Evolutionary conservation across 2,888 invertebrate species (phyloP), one percentile per base, ranked within the genome.

Genomic region (Leucophenga montana): DNA sequence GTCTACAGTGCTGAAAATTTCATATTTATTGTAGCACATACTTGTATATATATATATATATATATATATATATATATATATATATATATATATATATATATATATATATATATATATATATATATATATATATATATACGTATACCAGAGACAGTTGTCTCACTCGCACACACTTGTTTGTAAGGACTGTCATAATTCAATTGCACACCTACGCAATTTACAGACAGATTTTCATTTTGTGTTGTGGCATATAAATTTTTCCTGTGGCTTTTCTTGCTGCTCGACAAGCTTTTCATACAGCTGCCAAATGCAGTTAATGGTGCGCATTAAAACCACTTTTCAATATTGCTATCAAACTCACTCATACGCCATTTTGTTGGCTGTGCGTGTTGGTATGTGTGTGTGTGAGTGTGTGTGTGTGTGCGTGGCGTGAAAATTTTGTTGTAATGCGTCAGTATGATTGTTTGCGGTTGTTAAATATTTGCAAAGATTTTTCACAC

Each of bases 101-200:
- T n/a, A n/a, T n/a, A n/a, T n/a, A n/a, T n/a, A n/a, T n/a, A n/a
- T n/a, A n/a, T n/a, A n/a, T n/a, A n/a, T n/a, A n/a, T n/a, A n/a
- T n/a, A 48, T 4, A 48, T 11, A 48, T 11, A 48, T 11, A 48
- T 11, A 48, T 11, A 48, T 13, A 48, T 8, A 48, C 44, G 13
- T 18, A 44, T n/a, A 48, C 14, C 48, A 48, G 5, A 22, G 61
- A 53, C n/a, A 3, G 8, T 56, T 33, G 3, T 2, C 11, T 62
- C 33, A 27, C 54, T 66, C 61, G 66, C 66, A 80, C 73, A 77
- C 73, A 75, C 72, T 78, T 80, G 76, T 82, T 79, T 77, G 79
- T 78, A 79, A 72, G 77, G 80, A 77, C 76, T 81, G 82, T 80
- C 77, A 84, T 84, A 81, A 83, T 84, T 83, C 84, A 83, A 84